Percentiles rank a stretch among this genome's conserved stretches.
Evolutionary conservation across 1,140 invertebrate species (phyloP).

Genomic region (Rhizoglyphus robini): DNA sequence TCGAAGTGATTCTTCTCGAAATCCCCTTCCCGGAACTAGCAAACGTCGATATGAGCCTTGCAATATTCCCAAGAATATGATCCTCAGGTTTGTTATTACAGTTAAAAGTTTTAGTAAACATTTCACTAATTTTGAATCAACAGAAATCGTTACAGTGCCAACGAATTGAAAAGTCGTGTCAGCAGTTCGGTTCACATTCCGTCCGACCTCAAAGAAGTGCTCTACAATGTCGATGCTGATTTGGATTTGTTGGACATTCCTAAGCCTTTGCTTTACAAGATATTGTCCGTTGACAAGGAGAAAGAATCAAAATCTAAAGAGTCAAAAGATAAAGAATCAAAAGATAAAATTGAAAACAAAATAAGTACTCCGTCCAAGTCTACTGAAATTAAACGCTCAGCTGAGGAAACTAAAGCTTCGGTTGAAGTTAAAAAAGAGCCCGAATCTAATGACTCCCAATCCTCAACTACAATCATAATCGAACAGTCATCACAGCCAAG

Average conservation of each 20-base stretch:
- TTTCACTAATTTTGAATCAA: background rate
- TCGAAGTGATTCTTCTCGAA: background rate
- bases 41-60: constrained; percentile 18
- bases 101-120: background rate
- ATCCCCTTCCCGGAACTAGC: background rate
- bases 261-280: constrained; percentile 16
- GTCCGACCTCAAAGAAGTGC: constrained; percentile 21
- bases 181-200: constrained; percentile 17
- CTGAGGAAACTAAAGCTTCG: constrained; percentile 3
- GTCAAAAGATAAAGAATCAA: background rate
- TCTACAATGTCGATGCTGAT: constrained; percentile 1
- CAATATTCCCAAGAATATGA: constrained; percentile 17
- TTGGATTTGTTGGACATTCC: constrained; percentile 16
- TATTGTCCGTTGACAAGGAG: constrained; percentile 12
- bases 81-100: background rate
- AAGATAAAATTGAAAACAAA: background rate
- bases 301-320: background rate
- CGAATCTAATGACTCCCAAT: background rate
- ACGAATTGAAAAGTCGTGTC: background rate
- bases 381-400: background rate
- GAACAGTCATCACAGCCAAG: background rate
- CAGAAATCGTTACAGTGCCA: constrained; percentile 16
- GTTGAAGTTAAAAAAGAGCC: background rate
- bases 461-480: background rate
- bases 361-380: background rate